Conservation (phyloP, 2,888 invertebrate species). For the Automeris io region DNA sequence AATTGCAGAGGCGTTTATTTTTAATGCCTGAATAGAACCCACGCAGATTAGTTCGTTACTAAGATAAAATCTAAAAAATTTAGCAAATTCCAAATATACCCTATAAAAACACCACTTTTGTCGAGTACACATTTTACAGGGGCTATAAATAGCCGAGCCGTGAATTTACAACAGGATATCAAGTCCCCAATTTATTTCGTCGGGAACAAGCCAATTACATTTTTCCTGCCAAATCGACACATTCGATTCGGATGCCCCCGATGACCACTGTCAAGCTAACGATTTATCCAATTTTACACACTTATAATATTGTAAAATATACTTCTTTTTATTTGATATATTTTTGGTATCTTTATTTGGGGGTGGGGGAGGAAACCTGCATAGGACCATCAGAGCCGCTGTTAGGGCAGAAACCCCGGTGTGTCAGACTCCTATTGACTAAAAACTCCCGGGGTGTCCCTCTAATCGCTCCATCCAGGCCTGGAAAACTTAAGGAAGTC, state of each 20-base stretch:
- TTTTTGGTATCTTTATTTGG: too few species aligned
- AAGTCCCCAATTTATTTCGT: slow-evolving; percentile 55
- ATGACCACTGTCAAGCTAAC: background rate
- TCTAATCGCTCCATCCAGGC: too few species aligned
- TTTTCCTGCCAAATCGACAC: slow-evolving; percentile 59
- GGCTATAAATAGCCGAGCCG: slow-evolving; percentile 38
- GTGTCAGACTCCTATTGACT: too few species aligned
- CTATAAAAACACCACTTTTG: slow-evolving; percentile 1
- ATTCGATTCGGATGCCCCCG: slow-evolving; percentile 22
- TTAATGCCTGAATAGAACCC: background rate
- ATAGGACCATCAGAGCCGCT: too few species aligned
- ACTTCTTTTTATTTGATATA: too few species aligned
- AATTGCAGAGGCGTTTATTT: background rate
- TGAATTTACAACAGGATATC: slow-evolving; percentile 32
- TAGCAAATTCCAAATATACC: background rate
- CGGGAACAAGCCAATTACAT: slow-evolving; percentile 66
- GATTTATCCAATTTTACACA: background rate
- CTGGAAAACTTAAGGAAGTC: too few species aligned
- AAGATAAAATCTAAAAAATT: background rate
- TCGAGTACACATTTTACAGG: slow-evolving; percentile 27
- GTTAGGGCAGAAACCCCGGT: too few species aligned
- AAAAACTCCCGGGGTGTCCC: too few species aligned
- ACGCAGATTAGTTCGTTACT: background rate
- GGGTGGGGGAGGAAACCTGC: too few species aligned
- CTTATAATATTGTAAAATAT: too few species aligned